Evolutionary conservation across 2,797 vertebrate genomes (phyloP).

Genomic region (Platalea minor): DNA sequence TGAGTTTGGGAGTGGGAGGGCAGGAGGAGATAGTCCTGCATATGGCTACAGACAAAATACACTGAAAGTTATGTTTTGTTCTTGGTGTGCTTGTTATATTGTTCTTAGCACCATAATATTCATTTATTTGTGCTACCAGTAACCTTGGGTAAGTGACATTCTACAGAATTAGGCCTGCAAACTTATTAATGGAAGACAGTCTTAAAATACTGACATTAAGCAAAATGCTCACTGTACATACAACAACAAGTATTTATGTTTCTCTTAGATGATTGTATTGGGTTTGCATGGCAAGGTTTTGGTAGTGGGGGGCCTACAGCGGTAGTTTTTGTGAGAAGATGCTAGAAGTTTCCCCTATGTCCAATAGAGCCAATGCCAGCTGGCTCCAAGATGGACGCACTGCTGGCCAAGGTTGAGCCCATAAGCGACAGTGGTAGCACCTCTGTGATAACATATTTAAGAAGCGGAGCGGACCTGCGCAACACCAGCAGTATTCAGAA

Average conservation of each 20-base stretch:
- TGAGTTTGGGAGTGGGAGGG: background rate
- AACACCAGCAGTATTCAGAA: too few relatives aligned
- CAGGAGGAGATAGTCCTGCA: background rate
- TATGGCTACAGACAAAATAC: background rate
- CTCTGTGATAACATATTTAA: too few relatives aligned
- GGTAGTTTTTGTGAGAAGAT: too few relatives aligned
- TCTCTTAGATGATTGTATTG: background rate
- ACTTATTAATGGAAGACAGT: background rate
- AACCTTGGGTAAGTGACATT: background rate
- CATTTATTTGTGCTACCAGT: background rate
- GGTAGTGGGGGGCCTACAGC: rapidly evolving
- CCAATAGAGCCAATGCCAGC: too few relatives aligned
- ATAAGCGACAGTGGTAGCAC: too few relatives aligned
- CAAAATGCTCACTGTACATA: background rate
- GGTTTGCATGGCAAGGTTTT: background rate
- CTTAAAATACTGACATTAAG: background rate
- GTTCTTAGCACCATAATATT: background rate
- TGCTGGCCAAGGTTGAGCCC: too few relatives aligned
- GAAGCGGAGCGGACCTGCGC: too few relatives aligned
- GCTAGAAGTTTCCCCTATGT: too few relatives aligned
- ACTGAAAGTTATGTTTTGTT: background rate
- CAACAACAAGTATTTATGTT: background rate
- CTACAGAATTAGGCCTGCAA: background rate
- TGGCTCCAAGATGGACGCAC: too few relatives aligned
- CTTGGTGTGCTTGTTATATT: background rate